A percentile compares a stretch with the other conserved stretches of the same genome.
Evolutionary conservation across 2,888 invertebrate genomes (phyloP).

Genomic region (Hydrotaea cyrtoneurina): DNA sequence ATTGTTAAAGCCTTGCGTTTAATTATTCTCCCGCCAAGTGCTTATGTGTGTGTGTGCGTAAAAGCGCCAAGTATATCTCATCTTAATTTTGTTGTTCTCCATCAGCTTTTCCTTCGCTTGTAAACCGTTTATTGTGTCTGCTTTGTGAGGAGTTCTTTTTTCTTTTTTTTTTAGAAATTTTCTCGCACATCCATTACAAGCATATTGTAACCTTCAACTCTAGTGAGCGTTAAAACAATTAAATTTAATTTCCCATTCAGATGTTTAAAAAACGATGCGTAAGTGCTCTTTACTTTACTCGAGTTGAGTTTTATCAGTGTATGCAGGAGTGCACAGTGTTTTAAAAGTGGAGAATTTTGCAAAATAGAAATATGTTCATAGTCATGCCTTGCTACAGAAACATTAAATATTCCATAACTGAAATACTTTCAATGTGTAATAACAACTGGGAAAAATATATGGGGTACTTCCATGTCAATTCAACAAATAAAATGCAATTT

Average conservation of each 20-base stretch:
- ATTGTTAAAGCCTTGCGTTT: constrained; percentile 5
- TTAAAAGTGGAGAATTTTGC: background rate
- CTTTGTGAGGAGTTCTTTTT: background rate
- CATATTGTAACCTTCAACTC: constrained; percentile 9
- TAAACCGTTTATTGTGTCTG: background rate
- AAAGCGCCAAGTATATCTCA: constrained; percentile 18
- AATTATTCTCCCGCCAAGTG: constrained; percentile 9
- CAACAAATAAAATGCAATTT: too few relatives aligned
- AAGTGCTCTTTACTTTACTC: background rate
- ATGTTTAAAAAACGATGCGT: background rate
- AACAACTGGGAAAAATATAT: too few relatives aligned
- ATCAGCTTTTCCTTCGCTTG: background rate
- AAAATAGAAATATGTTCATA: too few relatives aligned
- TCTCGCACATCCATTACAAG: background rate
- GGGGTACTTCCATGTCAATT: too few relatives aligned
- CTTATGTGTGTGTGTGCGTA: constrained; percentile 4
- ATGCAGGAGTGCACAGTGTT: background rate
- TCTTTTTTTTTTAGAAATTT: background rate
- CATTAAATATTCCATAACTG: too few relatives aligned
- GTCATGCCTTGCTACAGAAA: too few relatives aligned
- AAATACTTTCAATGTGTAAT: too few relatives aligned
- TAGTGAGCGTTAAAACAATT: constrained; percentile 24
- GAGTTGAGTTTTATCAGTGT: background rate
- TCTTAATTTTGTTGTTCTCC: background rate
- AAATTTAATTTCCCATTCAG: constrained; percentile 39